Percentiles rank a stretch among this genome's conserved stretches.
Evolutionary conservation across 2,797 vertebrate species (phyloP).

Genomic region (Ataeniobius toweri): DNA sequence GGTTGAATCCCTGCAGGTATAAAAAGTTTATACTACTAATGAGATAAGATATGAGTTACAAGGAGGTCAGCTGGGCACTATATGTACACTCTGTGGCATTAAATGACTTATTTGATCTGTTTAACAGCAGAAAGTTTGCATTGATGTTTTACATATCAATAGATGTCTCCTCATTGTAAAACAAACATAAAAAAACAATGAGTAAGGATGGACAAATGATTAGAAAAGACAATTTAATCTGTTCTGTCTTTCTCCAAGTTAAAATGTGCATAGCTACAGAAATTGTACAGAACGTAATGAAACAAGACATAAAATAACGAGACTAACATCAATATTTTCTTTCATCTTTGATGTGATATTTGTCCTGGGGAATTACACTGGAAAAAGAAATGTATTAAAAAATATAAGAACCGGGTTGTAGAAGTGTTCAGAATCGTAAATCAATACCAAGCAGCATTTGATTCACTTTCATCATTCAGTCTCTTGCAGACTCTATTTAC

Average conservation of each 20-base stretch:
- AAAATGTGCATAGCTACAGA: not conserved
- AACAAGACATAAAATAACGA: too few species aligned
- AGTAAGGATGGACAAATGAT: not conserved
- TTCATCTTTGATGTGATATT: not conserved
- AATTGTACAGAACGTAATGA: not conserved
- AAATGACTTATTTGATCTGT: not conserved
- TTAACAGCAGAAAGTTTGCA: not conserved
- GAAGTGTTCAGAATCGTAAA: too few species aligned
- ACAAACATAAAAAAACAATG: not conserved
- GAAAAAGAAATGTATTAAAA: too few species aligned
- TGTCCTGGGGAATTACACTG: not conserved
- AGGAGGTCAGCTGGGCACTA: not conserved
- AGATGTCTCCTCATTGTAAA: not conserved
- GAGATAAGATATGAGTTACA: not conserved
- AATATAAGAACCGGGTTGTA: too few species aligned
- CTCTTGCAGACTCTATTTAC: too few species aligned
- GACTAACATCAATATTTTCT: too few species aligned
- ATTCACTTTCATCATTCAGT: too few species aligned
- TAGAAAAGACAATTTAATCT: not conserved
- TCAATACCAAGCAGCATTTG: too few species aligned
- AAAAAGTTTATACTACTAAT: not conserved
- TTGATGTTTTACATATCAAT: not conserved
- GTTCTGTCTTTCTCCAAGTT: not conserved
- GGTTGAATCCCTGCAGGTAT: not conserved
- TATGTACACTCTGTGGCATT: not conserved